A percentile compares a stretch with the other conserved stretches of the same genome.
Evolutionary conservation across 2,113 vertebrate genomes (phyloP).

Genomic region (Nothobranchius furzeri): DNA sequence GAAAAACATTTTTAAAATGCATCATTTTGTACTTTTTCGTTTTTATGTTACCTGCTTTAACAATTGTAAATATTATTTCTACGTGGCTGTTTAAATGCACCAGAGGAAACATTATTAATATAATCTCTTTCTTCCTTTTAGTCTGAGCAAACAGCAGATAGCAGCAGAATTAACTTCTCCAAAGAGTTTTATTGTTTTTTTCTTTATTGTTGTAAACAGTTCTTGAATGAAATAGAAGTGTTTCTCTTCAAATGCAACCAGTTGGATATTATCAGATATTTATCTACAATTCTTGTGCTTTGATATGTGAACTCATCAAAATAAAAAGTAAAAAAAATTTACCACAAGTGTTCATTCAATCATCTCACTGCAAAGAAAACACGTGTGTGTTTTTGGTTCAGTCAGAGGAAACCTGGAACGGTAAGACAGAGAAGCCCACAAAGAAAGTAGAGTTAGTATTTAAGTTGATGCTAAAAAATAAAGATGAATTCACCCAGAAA

Average conservation of each 20-base stretch:
- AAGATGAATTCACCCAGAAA: too few relatives aligned
- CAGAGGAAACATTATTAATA: slow-evolving; percentile 29
- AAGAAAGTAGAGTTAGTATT: slow-evolving; percentile 13
- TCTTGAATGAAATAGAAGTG: not conserved
- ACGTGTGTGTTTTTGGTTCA: slow-evolving; percentile 22
- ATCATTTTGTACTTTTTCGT: not conserved
- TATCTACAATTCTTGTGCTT: slow-evolving; percentile 24
- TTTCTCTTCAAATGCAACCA: not conserved
- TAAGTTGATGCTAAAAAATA: not conserved
- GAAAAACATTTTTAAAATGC: not conserved
- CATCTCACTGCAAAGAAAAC: slow-evolving; percentile 3
- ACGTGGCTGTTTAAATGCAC: slow-evolving; percentile 1
- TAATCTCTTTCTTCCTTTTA: slow-evolving; percentile 3
- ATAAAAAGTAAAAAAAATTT: slow-evolving; percentile 59
- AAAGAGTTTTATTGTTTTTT: slow-evolving; percentile 21
- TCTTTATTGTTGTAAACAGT: not conserved
- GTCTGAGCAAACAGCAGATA: slow-evolving; percentile 32
- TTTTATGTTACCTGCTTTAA: not conserved
- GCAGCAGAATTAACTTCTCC: slow-evolving; percentile 26
- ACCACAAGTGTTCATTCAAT: slow-evolving; percentile 26
- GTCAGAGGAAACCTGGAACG: slow-evolving; percentile 34
- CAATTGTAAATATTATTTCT: slow-evolving; percentile 5
- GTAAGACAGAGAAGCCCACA: slow-evolving; percentile 2
- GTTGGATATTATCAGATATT: slow-evolving; percentile 11
- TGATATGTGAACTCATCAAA: slow-evolving; percentile 25